Conservation (phyloP, 2,888 invertebrate species). For the Ditula angustiorana region DNA sequence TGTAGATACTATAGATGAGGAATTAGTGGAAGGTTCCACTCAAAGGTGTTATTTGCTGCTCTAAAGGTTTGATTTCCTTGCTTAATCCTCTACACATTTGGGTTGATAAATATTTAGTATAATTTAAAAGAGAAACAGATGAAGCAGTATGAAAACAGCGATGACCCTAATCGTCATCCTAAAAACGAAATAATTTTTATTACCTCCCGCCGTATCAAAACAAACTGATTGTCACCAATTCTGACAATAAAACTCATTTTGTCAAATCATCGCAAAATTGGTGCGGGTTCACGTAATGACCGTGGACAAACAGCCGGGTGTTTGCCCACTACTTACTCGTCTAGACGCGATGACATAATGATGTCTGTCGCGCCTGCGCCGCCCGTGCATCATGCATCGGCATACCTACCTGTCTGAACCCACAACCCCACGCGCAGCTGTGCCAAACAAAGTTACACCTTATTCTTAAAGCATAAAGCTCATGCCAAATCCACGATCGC, state of each 20-base stretch:
- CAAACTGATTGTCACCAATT: constrained; percentile 19
- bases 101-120: too few species aligned
- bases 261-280: constrained; percentile 49
- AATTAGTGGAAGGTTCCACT: too few species aligned
- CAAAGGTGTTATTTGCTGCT: too few species aligned
- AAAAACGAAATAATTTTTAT: background rate
- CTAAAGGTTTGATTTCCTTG: too few species aligned
- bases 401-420: constrained; percentile 36
- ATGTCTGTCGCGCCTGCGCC: constrained; percentile 42
- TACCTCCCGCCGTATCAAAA: background rate
- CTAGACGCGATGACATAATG: constrained; percentile 52
- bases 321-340: constrained; percentile 40
- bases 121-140: too few species aligned
- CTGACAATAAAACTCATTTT: constrained; percentile 24
- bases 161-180: background rate
- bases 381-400: constrained; percentile 42
- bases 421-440: background rate
- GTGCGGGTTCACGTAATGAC: constrained; percentile 22
- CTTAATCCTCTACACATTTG: too few species aligned
- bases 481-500: background rate
- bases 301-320: constrained; percentile 26
- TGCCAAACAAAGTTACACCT: constrained; percentile 1
- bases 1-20: too few species aligned
- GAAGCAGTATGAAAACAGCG: too few species aligned
- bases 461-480: background rate